A percentile compares a stretch with the other conserved stretches of the same genome.
These are phyloP conservation scores for Polydrusus pterygomalis DNA, from an alignment of 2,888 invertebrate species.

Conservation along the genomic window DNA sequence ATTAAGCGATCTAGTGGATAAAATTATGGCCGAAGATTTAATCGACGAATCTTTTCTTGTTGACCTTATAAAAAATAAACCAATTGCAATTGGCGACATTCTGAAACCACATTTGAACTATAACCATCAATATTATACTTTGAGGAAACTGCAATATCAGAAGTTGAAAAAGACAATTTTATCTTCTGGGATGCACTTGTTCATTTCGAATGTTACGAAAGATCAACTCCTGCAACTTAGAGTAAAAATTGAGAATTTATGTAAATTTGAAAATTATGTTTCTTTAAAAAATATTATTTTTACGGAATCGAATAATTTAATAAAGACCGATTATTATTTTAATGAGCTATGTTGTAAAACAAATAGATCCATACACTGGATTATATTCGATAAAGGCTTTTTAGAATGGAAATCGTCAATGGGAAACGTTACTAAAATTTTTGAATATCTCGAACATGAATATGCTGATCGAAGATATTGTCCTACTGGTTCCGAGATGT, in stretches of 20 bases:
- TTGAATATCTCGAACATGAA: not conserved
- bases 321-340: not conserved
- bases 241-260: not conserved
- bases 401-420: not conserved
- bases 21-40: not conserved
- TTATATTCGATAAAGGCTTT: not conserved
- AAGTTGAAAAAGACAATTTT: no score
- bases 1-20: not conserved
- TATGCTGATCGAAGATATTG: no score
- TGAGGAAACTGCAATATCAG: no score
- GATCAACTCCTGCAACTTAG: not conserved
- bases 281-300: not conserved
- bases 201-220: no score
- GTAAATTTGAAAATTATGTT: not conserved
- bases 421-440: not conserved
- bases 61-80: not conserved
- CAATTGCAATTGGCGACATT: not conserved
- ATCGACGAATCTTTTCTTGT: not conserved
- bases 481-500: no score
- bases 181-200: no score
- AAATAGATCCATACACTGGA: not conserved
- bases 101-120: not conserved
- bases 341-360: not conserved
- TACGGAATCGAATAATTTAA: not conserved
- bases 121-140: no score